Evolutionary conservation across 2,888 invertebrate species (phyloP).

Genomic region (Hemistola chrysoprasaria): DNA sequence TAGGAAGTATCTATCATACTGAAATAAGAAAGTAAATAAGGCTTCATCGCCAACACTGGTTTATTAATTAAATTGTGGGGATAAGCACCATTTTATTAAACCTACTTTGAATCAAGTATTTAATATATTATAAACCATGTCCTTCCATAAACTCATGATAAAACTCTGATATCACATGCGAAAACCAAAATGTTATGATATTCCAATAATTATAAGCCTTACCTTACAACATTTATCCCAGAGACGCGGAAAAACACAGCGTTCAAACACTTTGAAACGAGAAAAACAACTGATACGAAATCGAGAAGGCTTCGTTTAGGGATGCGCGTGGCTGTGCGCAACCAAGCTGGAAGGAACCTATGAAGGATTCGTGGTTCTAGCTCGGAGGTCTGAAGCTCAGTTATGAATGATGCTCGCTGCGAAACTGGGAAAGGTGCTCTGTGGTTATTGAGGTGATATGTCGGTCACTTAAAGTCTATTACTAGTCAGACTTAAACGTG

Average conservation of each 20-base stretch:
- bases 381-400: slow-evolving; percentile 45
- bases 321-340: slow-evolving; percentile 58
- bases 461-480: too few relatives aligned
- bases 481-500: too few relatives aligned
- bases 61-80: too few relatives aligned
- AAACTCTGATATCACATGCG: too few relatives aligned
- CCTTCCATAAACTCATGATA: too few relatives aligned
- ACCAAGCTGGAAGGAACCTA: slow-evolving; percentile 1
- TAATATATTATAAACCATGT: too few relatives aligned
- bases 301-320: slow-evolving; percentile 26
- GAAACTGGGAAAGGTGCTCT: slow-evolving; percentile 33
- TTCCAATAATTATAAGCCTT: slow-evolving; percentile 32
- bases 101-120: too few relatives aligned
- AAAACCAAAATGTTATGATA: neutral
- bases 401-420: slow-evolving; percentile 56
- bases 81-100: too few relatives aligned
- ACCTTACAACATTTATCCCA: slow-evolving; percentile 72
- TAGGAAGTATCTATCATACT: too few relatives aligned
- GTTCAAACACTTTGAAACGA: slow-evolving; percentile 38
- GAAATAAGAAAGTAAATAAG: too few relatives aligned
- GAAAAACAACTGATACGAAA: slow-evolving; percentile 65
- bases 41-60: too few relatives aligned
- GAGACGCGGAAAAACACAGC: slow-evolving; percentile 57
- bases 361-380: slow-evolving; percentile 15
- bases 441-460: slow-evolving; percentile 34